Evolutionary conservation across 2,888 invertebrate genomes (phyloP).

Genomic region (Harpalus rufipes): DNA sequence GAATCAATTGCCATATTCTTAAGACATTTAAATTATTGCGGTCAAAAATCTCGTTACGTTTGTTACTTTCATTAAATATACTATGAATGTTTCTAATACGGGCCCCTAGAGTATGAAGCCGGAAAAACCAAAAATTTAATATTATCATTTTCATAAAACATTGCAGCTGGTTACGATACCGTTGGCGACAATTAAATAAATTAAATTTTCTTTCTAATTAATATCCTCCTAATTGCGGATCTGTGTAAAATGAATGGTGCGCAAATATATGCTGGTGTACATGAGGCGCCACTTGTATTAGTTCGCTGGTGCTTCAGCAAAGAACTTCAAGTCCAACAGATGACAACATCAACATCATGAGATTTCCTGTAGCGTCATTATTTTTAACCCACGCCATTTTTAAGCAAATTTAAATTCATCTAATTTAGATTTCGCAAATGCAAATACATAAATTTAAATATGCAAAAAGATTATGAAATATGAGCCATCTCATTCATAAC

Average conservation of each 20-base stretch:
- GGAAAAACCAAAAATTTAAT: no score
- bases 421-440: slow-evolving; percentile 13
- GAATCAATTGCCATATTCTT: no score
- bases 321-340: slow-evolving; percentile 15
- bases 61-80: no score
- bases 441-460: slow-evolving; percentile 18
- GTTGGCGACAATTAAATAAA: no score
- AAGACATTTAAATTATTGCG: no score
- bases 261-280: slow-evolving; percentile 23
- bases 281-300: slow-evolving; percentile 58
- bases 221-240: slow-evolving; percentile 7
- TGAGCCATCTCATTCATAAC: slow-evolving; percentile 28
- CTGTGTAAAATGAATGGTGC: slow-evolving; percentile 28
- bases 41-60: no score
- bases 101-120: no score
- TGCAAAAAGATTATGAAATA: slow-evolving; percentile 25
- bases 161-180: no score
- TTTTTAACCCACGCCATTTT: not conserved
- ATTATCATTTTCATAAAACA: no score
- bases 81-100: no score
- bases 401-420: slow-evolving; percentile 2
- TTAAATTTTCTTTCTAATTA: no score
- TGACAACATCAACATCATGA: slow-evolving; percentile 25
- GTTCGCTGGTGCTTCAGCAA: slow-evolving; percentile 34
- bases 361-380: slow-evolving; percentile 25